These are phyloP conservation scores for Eucriotettix oculatus DNA, from an alignment of 2,888 invertebrate genomes.

Conservation along the genomic window DNA sequence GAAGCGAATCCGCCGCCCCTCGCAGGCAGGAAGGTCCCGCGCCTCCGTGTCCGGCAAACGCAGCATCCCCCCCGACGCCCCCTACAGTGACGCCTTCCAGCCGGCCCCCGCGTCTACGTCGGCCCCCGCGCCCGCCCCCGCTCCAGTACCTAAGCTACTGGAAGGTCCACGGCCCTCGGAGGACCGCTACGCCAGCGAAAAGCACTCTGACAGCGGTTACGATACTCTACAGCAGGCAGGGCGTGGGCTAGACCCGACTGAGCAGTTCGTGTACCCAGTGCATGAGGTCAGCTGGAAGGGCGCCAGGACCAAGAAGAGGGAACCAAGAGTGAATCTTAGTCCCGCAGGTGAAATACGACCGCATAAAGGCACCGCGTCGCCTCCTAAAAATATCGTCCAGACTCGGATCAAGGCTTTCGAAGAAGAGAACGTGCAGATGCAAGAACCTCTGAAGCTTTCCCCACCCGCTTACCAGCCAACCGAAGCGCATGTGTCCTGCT, in stretches of 20 bases:
- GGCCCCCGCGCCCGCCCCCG: background rate
- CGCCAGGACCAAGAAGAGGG: constrained; percentile 7
- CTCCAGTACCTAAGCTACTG: constrained; percentile 6
- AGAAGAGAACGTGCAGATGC: constrained; percentile 18
- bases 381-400: constrained; percentile 21
- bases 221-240: constrained; percentile 16
- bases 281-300: background rate
- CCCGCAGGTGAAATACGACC: no score
- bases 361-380: constrained; percentile 9
- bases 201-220: constrained; percentile 21
- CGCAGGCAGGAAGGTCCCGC: constrained; percentile 19
- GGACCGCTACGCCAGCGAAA: constrained; percentile 4
- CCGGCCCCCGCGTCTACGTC: constrained; percentile 3
- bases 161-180: constrained; percentile 3
- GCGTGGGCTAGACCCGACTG: no score
- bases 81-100: constrained; percentile 5
- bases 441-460: constrained; percentile 26
- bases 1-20: constrained; percentile 25
- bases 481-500: constrained; percentile 25
- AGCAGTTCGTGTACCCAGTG: background rate
- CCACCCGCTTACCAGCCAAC: constrained; percentile 21
- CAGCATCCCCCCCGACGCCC: background rate
- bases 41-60: background rate
- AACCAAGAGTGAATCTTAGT: constrained; percentile 21
- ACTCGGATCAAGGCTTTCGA: constrained; percentile 19